These are phyloP conservation scores for Gymnocypris eckloni DNA, from an alignment of 2,797 vertebrate genomes.

Conservation along the genomic window DNA sequence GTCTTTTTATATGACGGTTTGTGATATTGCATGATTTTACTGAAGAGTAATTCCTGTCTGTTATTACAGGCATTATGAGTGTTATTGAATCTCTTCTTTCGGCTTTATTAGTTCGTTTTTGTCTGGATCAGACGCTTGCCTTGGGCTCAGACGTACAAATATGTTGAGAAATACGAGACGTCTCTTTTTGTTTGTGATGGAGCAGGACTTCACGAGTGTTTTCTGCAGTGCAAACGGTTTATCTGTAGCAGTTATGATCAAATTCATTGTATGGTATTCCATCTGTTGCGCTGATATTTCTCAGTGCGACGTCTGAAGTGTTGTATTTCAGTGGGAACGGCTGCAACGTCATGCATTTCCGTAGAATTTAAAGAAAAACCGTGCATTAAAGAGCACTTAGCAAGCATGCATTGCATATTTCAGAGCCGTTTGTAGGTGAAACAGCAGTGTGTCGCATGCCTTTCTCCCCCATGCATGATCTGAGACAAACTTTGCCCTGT, in stretches of 20 bases:
- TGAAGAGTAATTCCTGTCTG: not conserved
- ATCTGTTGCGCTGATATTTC: not conserved
- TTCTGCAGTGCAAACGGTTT: not conserved
- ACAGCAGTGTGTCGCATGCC: not conserved
- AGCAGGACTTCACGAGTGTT: not conserved
- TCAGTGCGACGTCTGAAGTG: not conserved
- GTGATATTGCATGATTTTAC: not conserved
- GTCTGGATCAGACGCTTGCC: not conserved
- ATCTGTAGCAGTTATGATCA: not conserved
- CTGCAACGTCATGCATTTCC: not conserved
- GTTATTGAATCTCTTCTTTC: not conserved
- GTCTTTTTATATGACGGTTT: not conserved
- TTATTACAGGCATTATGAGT: not conserved
- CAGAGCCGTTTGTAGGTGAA: not conserved
- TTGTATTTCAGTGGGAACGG: not conserved
- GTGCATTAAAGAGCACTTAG: not conserved
- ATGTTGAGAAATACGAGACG: not conserved
- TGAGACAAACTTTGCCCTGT: slow-evolving; percentile 32
- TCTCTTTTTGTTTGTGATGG: not conserved
- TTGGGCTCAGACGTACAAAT: not conserved
- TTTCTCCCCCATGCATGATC: not conserved
- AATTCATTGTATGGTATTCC: not conserved
- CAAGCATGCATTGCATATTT: not conserved
- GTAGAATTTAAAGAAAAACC: not conserved
- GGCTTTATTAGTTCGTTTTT: not conserved